Conservation (phyloP, 2,113 vertebrate genomes). For the Lophotis ruficrista region DNA sequence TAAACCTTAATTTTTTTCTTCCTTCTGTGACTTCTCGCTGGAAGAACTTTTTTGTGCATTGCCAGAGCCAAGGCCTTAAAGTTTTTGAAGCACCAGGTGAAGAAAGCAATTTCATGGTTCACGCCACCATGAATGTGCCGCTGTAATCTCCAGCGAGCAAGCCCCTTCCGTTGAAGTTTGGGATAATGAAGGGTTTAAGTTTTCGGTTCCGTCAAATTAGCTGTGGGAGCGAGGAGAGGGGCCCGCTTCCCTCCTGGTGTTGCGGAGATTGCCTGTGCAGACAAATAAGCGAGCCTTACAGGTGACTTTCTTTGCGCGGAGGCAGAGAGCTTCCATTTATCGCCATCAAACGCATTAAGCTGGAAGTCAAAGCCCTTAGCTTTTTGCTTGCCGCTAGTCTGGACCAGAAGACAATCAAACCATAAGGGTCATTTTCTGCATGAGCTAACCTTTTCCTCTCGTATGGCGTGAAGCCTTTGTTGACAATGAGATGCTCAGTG, state of each 20-base stretch:
- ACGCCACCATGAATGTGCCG: constrained; percentile 73
- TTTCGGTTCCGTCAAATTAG: constrained; percentile 79
- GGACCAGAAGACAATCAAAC: constrained; percentile 85
- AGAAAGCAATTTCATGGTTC: constrained; percentile 87
- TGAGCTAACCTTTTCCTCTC: constrained; percentile 84
- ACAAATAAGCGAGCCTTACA: constrained; percentile 69
- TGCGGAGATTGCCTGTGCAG: not conserved
- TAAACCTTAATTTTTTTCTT: not conserved
- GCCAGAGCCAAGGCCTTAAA: constrained; percentile 46
- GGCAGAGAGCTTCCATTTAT: constrained; percentile 78
- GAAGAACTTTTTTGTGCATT: not conserved
- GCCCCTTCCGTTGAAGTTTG: constrained; percentile 78
- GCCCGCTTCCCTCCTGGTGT: constrained; percentile 39
- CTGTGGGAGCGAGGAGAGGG: constrained; percentile 51
- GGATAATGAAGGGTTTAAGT: constrained; percentile 78
- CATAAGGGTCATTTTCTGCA: constrained; percentile 91
- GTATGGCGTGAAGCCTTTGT: constrained; percentile 78
- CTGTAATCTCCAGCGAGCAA: constrained; percentile 77
- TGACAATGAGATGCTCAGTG: constrained; percentile 85
- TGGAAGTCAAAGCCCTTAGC: constrained; percentile 71
- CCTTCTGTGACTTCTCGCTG: not conserved
- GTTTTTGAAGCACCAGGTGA: constrained; percentile 75
- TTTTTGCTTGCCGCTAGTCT: constrained; percentile 80
- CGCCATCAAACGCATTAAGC: constrained; percentile 74
- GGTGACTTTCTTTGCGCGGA: constrained; percentile 56